A percentile compares a stretch with the other conserved stretches of the same genome.
Conservation (phyloP, 2,888 invertebrate genomes). For the Eulithis prunata region DNA sequence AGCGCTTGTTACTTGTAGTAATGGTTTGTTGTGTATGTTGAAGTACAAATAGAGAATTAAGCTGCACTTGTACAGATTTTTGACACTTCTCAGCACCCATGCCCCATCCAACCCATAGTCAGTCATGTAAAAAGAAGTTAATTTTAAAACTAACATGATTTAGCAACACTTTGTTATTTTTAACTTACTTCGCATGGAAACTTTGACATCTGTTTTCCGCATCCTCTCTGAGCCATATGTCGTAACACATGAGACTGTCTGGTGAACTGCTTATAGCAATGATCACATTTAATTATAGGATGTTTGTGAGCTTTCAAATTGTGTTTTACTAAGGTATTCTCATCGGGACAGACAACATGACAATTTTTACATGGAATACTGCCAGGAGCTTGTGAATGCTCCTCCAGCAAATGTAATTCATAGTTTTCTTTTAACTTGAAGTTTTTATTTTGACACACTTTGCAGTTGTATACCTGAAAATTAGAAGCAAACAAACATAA, state of each 20-base stretch:
- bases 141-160: background rate
- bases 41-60: no score
- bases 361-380: constrained; percentile 87
- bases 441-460: constrained; percentile 87
- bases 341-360: constrained; percentile 86
- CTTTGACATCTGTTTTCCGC: constrained; percentile 71
- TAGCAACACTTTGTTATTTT: background rate
- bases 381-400: constrained; percentile 86
- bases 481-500: background rate
- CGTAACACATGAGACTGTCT: constrained; percentile 90
- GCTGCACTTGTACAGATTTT: no score
- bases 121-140: background rate
- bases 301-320: constrained; percentile 85
- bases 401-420: constrained; percentile 86
- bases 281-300: constrained; percentile 84
- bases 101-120: no score
- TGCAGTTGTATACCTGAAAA: constrained; percentile 61
- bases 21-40: no score
- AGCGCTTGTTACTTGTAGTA: constrained; percentile 4
- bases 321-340: constrained; percentile 86
- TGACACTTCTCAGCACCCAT: no score
- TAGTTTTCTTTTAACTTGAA: constrained; percentile 88
- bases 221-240: constrained; percentile 88
- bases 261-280: constrained; percentile 89
- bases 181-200: constrained; percentile 69